Evolutionary conservation across 1,140 invertebrate species (phyloP).

Genomic region (Trichonephila clavata): DNA sequence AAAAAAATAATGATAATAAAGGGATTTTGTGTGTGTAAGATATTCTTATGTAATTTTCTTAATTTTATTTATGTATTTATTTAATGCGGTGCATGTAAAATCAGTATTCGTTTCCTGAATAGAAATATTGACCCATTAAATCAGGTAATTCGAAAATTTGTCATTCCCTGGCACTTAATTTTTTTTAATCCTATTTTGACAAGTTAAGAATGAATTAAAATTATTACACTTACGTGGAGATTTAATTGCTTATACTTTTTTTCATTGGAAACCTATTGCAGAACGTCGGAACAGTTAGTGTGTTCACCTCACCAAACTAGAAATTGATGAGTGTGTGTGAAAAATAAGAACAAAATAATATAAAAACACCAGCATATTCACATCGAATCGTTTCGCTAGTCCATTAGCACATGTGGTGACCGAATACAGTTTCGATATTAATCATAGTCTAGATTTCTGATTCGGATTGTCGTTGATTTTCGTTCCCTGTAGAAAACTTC

Average conservation of each 20-base stretch:
- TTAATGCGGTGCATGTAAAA: no score
- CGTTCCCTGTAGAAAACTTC: conserved; percentile 31
- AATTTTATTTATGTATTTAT: no score
- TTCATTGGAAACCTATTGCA: neutral
- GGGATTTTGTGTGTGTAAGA: no score
- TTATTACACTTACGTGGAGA: no score
- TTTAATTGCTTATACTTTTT: neutral
- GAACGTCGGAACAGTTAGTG: neutral
- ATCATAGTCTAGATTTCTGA: conserved; percentile 62
- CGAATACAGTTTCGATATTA: conserved; percentile 45
- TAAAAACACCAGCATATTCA: neutral
- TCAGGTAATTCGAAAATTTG: no score
- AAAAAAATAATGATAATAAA: no score
- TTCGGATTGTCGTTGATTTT: neutral
- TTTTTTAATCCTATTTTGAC: no score
- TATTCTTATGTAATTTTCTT: no score
- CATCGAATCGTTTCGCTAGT: neutral
- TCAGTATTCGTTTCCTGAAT: no score
- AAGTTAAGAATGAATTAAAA: no score
- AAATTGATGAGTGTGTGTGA: neutral
- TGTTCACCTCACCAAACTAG: neutral
- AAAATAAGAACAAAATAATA: neutral
- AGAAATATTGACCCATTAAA: no score
- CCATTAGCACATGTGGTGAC: neutral
- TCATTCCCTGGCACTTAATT: no score